Conservation (phyloP, 2,888 invertebrate species). For the Drosophila paranaensis region DNA sequence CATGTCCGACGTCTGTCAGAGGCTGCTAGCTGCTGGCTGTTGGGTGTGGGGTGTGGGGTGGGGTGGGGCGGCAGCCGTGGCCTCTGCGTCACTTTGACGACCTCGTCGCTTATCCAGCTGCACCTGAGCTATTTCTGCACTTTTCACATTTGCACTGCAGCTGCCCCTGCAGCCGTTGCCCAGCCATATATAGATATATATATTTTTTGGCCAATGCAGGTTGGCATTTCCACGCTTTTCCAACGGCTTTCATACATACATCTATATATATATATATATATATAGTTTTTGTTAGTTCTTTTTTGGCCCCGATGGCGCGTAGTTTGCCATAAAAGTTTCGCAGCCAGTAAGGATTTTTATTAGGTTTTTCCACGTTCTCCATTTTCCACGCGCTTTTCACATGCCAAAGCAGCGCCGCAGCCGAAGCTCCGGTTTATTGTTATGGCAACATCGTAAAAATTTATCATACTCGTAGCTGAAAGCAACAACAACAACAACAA, state of each 20-base stretch:
- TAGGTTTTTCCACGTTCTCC: conserved; percentile 75
- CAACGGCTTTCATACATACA: conserved; percentile 38
- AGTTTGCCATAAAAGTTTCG: conserved; percentile 77
- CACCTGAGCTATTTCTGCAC: conserved; percentile 77
- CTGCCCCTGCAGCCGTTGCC: conserved; percentile 2
- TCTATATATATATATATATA: conserved; percentile 4
- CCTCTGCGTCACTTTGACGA: conserved; percentile 66
- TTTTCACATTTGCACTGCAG: conserved; percentile 71
- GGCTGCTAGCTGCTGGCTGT: background rate
- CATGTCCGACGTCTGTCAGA: conserved; percentile 21
- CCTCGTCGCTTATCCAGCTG: conserved; percentile 70
- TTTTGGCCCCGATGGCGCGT: conserved; percentile 61
- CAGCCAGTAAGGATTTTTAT: conserved; percentile 74
- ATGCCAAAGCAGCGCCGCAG: conserved; percentile 61
- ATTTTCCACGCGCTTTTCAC: conserved; percentile 76
- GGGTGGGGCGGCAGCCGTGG: conserved; percentile 23
- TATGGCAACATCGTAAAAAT: conserved; percentile 80
- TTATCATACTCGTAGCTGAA: conserved; percentile 75
- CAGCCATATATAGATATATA: background rate
- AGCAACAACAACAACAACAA: conserved; percentile 30
- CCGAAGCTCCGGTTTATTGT: conserved; percentile 76
- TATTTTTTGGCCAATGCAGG: conserved; percentile 26
- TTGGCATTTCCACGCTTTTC: conserved; percentile 46
- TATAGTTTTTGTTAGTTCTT: conserved; percentile 1
- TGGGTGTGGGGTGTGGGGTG: background rate